Percentiles rank a stretch among this genome's conserved stretches.
Evolutionary conservation across 2,797 vertebrate species (phyloP).

Genomic region (Gouania willdenowi): DNA sequence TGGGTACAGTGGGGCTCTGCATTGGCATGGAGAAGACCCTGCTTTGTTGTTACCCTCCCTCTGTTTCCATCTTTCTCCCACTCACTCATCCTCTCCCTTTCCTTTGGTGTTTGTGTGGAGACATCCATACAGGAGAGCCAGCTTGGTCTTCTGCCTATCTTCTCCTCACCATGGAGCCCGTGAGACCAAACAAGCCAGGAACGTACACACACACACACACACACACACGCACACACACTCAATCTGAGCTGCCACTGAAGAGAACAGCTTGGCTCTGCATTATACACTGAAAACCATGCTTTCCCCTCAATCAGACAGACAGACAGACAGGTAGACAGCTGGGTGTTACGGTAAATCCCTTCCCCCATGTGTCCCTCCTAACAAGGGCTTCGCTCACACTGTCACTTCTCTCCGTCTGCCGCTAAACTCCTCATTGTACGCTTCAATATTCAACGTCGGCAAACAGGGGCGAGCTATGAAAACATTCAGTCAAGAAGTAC

Average conservation of each 20-base stretch:
- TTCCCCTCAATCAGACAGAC: slow-evolving; percentile 53
- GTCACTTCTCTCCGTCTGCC: slow-evolving; percentile 32
- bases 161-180: slow-evolving; percentile 51
- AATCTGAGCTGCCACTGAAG: slow-evolving; percentile 27
- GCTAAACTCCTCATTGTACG: slow-evolving; percentile 40
- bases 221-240: neutral
- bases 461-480: too few species aligned
- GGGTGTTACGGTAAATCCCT: slow-evolving; percentile 57
- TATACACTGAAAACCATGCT: slow-evolving; percentile 48
- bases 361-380: slow-evolving; percentile 42
- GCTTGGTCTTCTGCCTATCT: slow-evolving; percentile 67
- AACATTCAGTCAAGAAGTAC: too few species aligned
- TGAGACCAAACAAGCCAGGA: slow-evolving; percentile 51
- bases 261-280: slow-evolving; percentile 50
- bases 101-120: slow-evolving; percentile 38
- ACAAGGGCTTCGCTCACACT: slow-evolving; percentile 32
- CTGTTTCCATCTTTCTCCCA: slow-evolving; percentile 12
- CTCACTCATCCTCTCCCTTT: slow-evolving; percentile 39
- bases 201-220: slow-evolving; percentile 23
- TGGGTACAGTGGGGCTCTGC: slow-evolving; percentile 8
- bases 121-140: slow-evolving; percentile 43
- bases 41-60: slow-evolving; percentile 24
- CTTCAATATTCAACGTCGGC: too few species aligned
- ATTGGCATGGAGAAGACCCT: slow-evolving; percentile 15
- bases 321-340: slow-evolving; percentile 60